Conservation (phyloP, 2,888 invertebrate genomes). For the Timema podura region DNA sequence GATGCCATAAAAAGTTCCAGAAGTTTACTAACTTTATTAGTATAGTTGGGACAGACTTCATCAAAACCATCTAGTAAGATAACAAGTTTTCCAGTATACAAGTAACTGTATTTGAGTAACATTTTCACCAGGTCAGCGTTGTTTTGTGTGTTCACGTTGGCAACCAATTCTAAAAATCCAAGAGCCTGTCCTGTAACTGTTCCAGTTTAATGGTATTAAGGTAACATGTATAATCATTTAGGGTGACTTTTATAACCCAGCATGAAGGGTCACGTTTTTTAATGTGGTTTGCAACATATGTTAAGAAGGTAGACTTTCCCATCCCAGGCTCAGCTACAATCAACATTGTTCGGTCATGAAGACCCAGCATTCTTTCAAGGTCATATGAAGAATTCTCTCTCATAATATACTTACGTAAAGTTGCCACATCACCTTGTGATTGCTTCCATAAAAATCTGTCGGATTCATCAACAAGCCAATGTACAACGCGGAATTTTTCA, state of each 20-base stretch:
- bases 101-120: slow-evolving; percentile 11
- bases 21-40: slow-evolving; percentile 6
- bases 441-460: slow-evolving; percentile 8
- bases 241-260: slow-evolving; percentile 19
- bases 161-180: slow-evolving; percentile 8
- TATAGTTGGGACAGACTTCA: slow-evolving; percentile 21
- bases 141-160: not conserved
- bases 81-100: slow-evolving; percentile 7
- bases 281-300: slow-evolving; percentile 8
- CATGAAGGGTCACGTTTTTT: slow-evolving; percentile 16
- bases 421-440: not conserved
- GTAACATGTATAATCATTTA: slow-evolving; percentile 19
- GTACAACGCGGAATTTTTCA: not conserved
- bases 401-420: slow-evolving; percentile 11
- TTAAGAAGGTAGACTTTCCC: slow-evolving; percentile 21
- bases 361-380: not conserved
- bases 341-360: not conserved
- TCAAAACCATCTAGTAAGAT: slow-evolving; percentile 22
- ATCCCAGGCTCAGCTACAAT: slow-evolving; percentile 21
- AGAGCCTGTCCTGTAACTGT: not conserved
- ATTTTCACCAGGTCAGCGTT: slow-evolving; percentile 10
- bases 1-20: slow-evolving; percentile 11
- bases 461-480: not conserved
- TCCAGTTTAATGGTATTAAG: slow-evolving; percentile 7
- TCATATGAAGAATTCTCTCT: not conserved